Evolutionary conservation across 2,797 vertebrate species (phyloP), one percentile per base, ranked within the genome.

Genomic region (Lepilemur septentrionalis): DNA sequence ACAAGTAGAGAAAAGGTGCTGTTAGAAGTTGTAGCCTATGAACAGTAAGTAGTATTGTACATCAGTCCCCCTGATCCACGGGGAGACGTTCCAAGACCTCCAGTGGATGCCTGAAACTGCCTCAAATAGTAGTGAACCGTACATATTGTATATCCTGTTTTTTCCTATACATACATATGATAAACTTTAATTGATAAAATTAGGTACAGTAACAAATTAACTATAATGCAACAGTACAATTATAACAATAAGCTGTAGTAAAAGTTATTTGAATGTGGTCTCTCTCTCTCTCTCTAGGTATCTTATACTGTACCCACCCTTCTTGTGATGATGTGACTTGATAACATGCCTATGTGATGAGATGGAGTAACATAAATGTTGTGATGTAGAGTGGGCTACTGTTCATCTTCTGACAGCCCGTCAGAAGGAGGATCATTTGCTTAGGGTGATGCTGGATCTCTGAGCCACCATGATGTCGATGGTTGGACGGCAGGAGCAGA

Each of bases 21-120:
- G 93, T 73, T 50, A 46, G 75, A 86, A 95, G 95, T 90, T 93
- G 96, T 92, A 96, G 41, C 80, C 93, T 78, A 4, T 2, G 43
- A 94, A 72, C 5, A 78, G 41, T 46, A 70, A 75, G 38, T 9
- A 55, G 22, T 79, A 79, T 5, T 55, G n/a, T 55, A 38, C 22
- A 55, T 12, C 8, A 38, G 50, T 5, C 13, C 22, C 13, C n/a
- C n/a, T 35, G 17, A 38, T 35, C n/a, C 50, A 55, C 0, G 0
- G 50, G n/a, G 12, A 13, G 23, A 55, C 2, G 7, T 78, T 35
- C 22, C 23, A 38, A 79, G 50, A 55, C 22, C 48, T 7, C n/a
- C 50, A 38, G 12, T 55, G 13, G 50, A 79, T 55, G 13, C 76
- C 76, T 55, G 13, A 79, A 79, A 55, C 50, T 22, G 38, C 8